These are phyloP conservation scores for Neolamprologus brichardi DNA, from an alignment of 2,113 vertebrate species.

Conservation along the genomic window DNA sequence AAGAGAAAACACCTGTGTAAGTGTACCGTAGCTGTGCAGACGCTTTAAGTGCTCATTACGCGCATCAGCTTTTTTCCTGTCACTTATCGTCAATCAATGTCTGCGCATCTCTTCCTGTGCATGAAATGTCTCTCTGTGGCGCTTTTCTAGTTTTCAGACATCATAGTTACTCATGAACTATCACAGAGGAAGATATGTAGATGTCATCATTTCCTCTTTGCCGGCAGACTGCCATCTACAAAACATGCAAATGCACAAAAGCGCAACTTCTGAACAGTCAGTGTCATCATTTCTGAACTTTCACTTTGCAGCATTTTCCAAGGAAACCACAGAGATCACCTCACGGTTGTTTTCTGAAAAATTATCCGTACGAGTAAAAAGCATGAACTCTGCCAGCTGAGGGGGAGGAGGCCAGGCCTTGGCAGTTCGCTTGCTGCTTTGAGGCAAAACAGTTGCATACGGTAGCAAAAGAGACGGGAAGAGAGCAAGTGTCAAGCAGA, in stretches of 20 bases:
- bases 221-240: neutral
- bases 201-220: neutral
- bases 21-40: neutral
- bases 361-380: neutral
- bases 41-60: neutral
- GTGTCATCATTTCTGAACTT: neutral
- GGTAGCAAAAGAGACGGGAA: neutral
- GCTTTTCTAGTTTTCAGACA: neutral
- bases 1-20: neutral
- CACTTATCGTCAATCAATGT: neutral
- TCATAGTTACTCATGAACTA: neutral
- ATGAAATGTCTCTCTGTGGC: neutral
- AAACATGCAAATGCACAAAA: neutral
- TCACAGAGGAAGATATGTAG: neutral
- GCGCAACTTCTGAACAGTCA: neutral
- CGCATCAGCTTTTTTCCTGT: neutral
- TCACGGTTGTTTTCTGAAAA: neutral
- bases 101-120: neutral
- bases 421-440: neutral
- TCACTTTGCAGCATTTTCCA: neutral
- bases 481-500: slow-evolving; percentile 2
- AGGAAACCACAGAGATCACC: neutral
- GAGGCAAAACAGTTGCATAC: neutral
- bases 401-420: neutral
- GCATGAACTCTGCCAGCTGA: neutral